Evolutionary conservation across 2,888 invertebrate genomes (phyloP), one percentile per base, ranked within the genome.

Genomic region (Microctonus hyperodae): DNA sequence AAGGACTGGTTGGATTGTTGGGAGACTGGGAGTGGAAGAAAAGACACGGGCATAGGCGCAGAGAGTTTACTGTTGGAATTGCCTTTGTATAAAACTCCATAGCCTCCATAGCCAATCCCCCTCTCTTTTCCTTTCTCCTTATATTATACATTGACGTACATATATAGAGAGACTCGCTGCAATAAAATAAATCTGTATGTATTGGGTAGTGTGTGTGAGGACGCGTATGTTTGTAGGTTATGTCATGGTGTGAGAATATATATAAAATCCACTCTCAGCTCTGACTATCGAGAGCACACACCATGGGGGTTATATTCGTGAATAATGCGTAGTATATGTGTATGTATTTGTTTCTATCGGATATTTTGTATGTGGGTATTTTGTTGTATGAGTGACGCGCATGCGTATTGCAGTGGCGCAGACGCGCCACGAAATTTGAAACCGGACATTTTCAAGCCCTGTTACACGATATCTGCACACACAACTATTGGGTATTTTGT

Each of bases 381-480:
- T n/a, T n/a, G n/a, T n/a, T n/a, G 10, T 51, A 4, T 22, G 5
- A 3, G 4, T 7, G 0, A 28, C 9, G 16, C 59, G 25, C 28
- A 44, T 31, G 44, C 59, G 23, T 10, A 57, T 37, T 61, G 33
- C 58, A 69, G 58, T 69, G 65, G 69, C 69, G 68, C 70, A 64
- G 61, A 23, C 35, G 61, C 56, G 67, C 69, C 16, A 44, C 66
- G 74, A 72, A 74, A 75, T 67, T 68, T 67, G 69, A 75, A 72
- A 72, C 72, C 72, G 70, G 73, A 74, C 72, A 70, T 70, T 74
- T 75, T 74, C 72, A 70, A 70, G 70, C 74, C 70, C 70, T 65
- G 73, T 73, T 72, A 71, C 72, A 67, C 69, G 70, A 72, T 69
- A 44, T 61, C 20, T 40, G 48, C 13, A 11, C 20, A 16, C 10